These are phyloP conservation scores for Ceryle rudis DNA, from an alignment of 2,797 vertebrate genomes.

Conservation along the genomic window DNA sequence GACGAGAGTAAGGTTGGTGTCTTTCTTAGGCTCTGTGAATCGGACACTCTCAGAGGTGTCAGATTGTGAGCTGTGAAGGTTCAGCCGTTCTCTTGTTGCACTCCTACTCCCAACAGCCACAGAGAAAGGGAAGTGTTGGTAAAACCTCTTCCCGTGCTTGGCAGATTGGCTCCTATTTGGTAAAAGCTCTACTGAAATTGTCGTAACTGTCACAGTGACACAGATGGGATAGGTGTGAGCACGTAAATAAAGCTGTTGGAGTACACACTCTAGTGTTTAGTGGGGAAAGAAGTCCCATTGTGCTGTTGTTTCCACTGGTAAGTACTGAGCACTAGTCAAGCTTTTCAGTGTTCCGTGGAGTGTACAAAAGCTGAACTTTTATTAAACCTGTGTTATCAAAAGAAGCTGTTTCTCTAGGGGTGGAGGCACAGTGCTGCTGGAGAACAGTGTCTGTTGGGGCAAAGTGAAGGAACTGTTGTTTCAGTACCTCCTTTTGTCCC, in stretches of 20 bases:
- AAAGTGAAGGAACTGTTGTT: rapidly evolving
- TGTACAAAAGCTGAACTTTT: neutral
- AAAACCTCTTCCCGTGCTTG: neutral
- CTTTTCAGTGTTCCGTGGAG: neutral
- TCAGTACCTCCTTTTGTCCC: neutral
- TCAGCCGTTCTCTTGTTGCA: neutral
- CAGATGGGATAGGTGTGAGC: neutral
- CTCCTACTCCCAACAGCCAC: neutral
- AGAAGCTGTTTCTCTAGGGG: neutral
- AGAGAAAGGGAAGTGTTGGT: neutral
- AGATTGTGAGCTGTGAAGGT: neutral
- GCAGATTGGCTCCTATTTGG: neutral
- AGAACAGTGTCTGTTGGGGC: neutral
- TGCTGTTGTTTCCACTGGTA: neutral
- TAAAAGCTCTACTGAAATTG: neutral
- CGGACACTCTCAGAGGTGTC: neutral
- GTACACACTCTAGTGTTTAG: neutral
- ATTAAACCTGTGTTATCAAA: neutral
- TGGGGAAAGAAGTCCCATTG: neutral
- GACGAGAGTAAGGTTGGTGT: neutral
- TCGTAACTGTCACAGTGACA: neutral
- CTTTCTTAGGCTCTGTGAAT: neutral
- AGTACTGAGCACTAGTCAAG: no score
- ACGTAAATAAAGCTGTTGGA: neutral
- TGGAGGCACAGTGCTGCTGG: neutral